Evolutionary conservation across 2,797 vertebrate species (phyloP).

Genomic region (Mus spretus): DNA sequence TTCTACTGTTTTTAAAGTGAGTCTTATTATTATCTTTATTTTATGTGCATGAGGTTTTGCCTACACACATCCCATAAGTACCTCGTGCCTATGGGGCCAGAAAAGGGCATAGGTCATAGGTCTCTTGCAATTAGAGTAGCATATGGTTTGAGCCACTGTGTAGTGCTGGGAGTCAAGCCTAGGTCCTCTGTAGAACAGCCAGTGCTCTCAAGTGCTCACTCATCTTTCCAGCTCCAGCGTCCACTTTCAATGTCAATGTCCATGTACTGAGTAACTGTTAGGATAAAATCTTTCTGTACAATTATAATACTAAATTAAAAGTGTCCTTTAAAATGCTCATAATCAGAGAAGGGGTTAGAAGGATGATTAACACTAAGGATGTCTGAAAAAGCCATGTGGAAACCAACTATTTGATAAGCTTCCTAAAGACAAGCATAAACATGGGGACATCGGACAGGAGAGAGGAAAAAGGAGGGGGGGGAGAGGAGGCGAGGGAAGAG

Average conservation of each 20-base stretch:
- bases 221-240: neutral
- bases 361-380: neutral
- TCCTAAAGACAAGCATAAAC: neutral
- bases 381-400: neutral
- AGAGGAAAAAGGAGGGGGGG: too few relatives aligned
- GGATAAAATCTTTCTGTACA: neutral
- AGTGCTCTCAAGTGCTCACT: neutral
- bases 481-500: too few relatives aligned
- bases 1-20: neutral
- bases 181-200: neutral
- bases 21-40: neutral
- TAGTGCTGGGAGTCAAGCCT: neutral
- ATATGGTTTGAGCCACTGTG: neutral
- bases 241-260: neutral
- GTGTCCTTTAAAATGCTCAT: neutral
- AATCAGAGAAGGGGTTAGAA: neutral
- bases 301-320: conserved; percentile 48
- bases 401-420: neutral
- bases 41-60: neutral
- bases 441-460: neutral
- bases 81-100: neutral
- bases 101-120: neutral
- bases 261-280: conserved; percentile 5
- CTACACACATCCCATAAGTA: neutral
- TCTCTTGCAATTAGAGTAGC: neutral